Base-by-base conservation (phyloP, 2,113 vertebrate species). In the Colistium nudipinnis region DNA sequence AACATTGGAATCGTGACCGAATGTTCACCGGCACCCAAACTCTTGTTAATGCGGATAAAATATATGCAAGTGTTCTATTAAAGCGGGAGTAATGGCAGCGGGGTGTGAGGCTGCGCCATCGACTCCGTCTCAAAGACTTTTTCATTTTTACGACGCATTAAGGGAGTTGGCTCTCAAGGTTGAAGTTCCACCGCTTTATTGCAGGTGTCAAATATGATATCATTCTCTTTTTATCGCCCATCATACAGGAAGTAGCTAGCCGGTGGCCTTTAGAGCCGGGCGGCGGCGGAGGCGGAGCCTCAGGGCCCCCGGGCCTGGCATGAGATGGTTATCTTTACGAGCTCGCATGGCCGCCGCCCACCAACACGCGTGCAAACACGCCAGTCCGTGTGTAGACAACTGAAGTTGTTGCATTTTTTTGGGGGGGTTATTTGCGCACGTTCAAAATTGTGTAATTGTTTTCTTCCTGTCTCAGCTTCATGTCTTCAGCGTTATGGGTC, bases 131-230 rank as follows among this genome's bases (percentile, higher is more conserved):
- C 64, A 39, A 49, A 73, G 81, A 67, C 81, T 79, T 87, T 81
- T 74, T 81, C 76, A 79, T 85, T 87, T 89, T 90, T 89, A 88
- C 17, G 87, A 85, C 6, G 76, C 85, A 66, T 80, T 59, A 25
- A 84, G 85, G 88, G 83, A 91, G 82, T 84, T 78, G 86, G 65
- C 84, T 85, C 89, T 89, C 88, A 91, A 91, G 88, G 88, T 91
- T 87, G 88, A 89, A 88, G 86, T 90, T 90, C 86, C 62, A 71
- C n/a, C 83, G 54, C 81, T 89, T 88, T 89, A 90, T 84, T 82
- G 86, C 84, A 69, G 78, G 83, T 87, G 88, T 91, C 90, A 90
- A 91, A 90, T 89, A 81, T 82, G 87, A 87, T 87, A 89, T 90
- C 87, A 85, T 90, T 90, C 88, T 85, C 78, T 88, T 91, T 45